Percentiles rank a stretch among this genome's conserved stretches.
Evolutionary conservation across 2,888 invertebrate species (phyloP).

Genomic region (Andrena minutula): DNA sequence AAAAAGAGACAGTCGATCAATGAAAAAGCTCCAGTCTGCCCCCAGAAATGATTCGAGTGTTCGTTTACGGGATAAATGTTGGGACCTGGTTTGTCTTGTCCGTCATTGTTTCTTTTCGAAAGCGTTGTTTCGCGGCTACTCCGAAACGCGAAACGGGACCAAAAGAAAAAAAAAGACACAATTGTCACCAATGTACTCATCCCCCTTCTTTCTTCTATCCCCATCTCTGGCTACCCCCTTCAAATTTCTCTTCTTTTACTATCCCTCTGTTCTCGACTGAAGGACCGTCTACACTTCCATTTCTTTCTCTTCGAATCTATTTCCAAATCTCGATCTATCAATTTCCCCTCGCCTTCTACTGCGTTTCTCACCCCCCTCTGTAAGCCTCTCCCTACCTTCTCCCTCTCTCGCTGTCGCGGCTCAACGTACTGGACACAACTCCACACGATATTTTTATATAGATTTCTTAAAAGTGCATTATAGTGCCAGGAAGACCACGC

Average conservation of each 20-base stretch:
- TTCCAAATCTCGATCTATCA: not conserved
- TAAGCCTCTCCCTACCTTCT: conserved; percentile 48
- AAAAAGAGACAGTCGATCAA: conserved; percentile 2
- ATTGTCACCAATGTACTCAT: conserved; percentile 74
- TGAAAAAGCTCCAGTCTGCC: conserved; percentile 26
- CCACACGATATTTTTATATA: conserved; percentile 84
- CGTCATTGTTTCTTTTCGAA: conserved; percentile 78
- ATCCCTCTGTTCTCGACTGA: conserved; percentile 18
- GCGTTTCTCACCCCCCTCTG: conserved; percentile 28
- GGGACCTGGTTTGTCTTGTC: conserved; percentile 78
- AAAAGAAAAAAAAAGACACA: conserved; percentile 77
- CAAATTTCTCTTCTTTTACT: not conserved
- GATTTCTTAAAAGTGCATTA: conserved; percentile 84
- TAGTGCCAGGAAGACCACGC: conserved; percentile 81
- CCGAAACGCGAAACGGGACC: conserved; percentile 82
- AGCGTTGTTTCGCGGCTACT: conserved; percentile 72
- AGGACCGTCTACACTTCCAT: conserved; percentile 31
- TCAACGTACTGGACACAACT: conserved; percentile 80
- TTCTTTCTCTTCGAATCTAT: conserved; percentile 18
- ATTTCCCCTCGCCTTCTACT: not conserved
- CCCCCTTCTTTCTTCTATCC: conserved; percentile 54
- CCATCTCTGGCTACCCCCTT: conserved; percentile 30
- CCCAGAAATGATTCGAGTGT: conserved; percentile 53
- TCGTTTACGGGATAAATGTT: conserved; percentile 65
- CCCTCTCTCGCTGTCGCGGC: conserved; percentile 68